phyloP scores from a whole-genome alignment of 92 coral and sea anemone species.

The Pocillopora grandis region DNA sequence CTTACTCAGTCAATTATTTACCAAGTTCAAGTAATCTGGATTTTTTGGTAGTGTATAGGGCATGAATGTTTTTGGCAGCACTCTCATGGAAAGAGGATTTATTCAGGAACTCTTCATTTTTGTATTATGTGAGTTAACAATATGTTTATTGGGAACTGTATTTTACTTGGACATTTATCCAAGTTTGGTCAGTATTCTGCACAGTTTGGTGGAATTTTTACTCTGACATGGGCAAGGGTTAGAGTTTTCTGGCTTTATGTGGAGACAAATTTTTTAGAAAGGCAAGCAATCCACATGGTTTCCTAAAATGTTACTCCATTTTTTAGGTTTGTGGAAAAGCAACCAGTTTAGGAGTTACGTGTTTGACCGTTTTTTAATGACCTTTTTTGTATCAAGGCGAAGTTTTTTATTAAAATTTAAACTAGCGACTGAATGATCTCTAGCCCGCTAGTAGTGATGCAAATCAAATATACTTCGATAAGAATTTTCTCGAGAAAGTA shows the following conservation, averaged over 20 bases:
- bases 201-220: background rate
- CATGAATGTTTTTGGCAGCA: background rate
- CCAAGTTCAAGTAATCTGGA: background rate
- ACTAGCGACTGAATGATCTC: background rate
- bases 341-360: background rate
- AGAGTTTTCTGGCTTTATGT: background rate
- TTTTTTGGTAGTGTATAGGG: background rate
- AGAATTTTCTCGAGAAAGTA: background rate
- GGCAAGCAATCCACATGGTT: background rate
- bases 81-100: background rate
- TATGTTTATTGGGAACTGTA: slow-evolving; percentile 1
- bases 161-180: background rate
- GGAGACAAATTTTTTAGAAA: background rate
- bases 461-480: background rate
- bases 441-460: background rate
- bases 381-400: background rate
- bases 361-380: background rate
- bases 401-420: slow-evolving; percentile 28
- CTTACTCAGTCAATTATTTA: background rate
- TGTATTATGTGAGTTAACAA: background rate
- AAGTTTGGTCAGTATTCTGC: slow-evolving; percentile 10
- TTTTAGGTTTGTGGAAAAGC: background rate
- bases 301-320: no score
- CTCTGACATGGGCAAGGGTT: background rate
- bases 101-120: background rate